Base-by-base conservation (phyloP, 2,113 vertebrate species). In the Sisor rabdophorus region DNA sequence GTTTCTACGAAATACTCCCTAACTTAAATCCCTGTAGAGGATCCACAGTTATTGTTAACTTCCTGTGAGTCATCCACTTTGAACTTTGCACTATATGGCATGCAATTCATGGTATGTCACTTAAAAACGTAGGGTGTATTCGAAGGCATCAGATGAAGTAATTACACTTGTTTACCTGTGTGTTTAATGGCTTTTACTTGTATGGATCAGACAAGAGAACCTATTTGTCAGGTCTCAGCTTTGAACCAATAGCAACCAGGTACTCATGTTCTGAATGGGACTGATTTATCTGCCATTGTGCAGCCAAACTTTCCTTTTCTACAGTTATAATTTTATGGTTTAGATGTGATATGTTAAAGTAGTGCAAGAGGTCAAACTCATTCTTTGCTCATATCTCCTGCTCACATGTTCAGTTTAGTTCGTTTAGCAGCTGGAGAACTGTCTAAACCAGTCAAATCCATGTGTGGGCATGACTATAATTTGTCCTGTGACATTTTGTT, bases 321-420 rank as follows among this genome's bases (percentile, higher is more conserved):
- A 7, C 1, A 44, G 2, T 50, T 11, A 24, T 81, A 59, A 73
- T 54, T 53, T 15, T 77, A 4, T 36, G 76, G 81, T 63, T 81
- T 28, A n/a, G 73, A 75, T 30, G 32, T 36, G 68, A 63, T 53
- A 70, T 22, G 19, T n/a, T 64, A 54, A 55, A n/a, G 36, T 54
- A 54, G n/a, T 32, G 68, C 26, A 64, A 56, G 79, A 82, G 67
- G 84, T 84, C 87, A 90, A 90, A 86, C 83, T 87, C 86, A 88
- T 81, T 71, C 81, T 78, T 20, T 36, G 83, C 85, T 80, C 85
- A 80, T 84, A 85, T 85, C 82, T 78, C 79, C 87, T 87, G 88
- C n/a, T n/a, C 85, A 81, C 82, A 76, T 44, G 71, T 79, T 75
- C 72, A 77, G 84, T 78, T 76, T 81, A 75, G 26, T 82, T 85